Conservation (phyloP, 2,113 vertebrate species). For the Micromys minutus region DNA sequence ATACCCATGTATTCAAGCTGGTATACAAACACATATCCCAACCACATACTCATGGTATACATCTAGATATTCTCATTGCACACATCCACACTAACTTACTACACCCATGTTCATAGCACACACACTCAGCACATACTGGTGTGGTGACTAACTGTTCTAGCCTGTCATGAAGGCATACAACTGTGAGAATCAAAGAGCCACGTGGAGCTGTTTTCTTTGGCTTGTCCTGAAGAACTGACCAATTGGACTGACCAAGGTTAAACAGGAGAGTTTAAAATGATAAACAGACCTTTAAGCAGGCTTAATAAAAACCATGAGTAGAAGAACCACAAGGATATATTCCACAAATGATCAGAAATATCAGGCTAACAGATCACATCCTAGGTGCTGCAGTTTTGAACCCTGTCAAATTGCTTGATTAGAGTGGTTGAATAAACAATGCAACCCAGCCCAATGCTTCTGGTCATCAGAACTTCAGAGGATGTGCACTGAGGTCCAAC, state of each 20-base stretch:
- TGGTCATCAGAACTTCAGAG: conserved; percentile 35
- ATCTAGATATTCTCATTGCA: neutral
- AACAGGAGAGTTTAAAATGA: conserved; percentile 86
- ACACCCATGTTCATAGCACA: neutral
- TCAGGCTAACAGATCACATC: conserved; percentile 84
- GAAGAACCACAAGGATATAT: conserved; percentile 81
- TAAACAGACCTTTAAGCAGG: conserved; percentile 86
- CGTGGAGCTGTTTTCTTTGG: neutral
- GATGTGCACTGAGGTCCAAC: neutral
- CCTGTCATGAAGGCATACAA: rapidly evolving
- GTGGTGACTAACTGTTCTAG: rapidly evolving
- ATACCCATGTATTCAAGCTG: neutral
- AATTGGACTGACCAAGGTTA: conserved; percentile 82
- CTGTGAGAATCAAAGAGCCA: neutral
- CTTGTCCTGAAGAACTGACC: conserved; percentile 68
- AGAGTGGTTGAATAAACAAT: conserved; percentile 84
- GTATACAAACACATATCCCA: neutral
- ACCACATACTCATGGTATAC: neutral
- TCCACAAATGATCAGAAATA: conserved; percentile 82
- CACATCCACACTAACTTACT: neutral
- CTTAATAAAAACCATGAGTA: conserved; percentile 87
- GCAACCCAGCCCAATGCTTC: conserved; percentile 74
- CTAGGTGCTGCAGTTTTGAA: conserved; percentile 79
- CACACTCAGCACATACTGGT: neutral
- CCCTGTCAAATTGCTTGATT: conserved; percentile 84